Evolutionary conservation across 1,140 invertebrate genomes (phyloP).

Genomic region (Epicauta chinensis): DNA sequence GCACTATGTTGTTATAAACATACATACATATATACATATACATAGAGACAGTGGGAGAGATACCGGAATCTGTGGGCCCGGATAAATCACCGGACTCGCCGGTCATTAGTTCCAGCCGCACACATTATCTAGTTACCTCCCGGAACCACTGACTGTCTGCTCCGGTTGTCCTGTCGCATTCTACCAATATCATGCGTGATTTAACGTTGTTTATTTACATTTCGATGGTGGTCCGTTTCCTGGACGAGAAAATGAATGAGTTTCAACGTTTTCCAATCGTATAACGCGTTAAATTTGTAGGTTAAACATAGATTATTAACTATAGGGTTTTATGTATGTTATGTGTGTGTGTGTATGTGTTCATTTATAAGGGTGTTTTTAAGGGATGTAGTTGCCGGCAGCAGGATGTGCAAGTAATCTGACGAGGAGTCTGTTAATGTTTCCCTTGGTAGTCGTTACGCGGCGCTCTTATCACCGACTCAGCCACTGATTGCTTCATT

Average conservation of each 20-base stretch:
- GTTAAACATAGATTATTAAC: too few species aligned
- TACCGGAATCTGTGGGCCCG: constrained; percentile 36
- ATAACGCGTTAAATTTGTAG: too few species aligned
- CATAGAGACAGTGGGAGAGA: constrained; percentile 17
- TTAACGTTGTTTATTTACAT: constrained; percentile 7
- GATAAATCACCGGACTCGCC: constrained; percentile 42
- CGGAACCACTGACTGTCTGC: constrained; percentile 27
- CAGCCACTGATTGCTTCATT: constrained; percentile 45
- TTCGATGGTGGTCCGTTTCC: not conserved
- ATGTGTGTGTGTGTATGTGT: too few species aligned
- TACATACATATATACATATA: not conserved
- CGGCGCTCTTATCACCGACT: constrained; percentile 43
- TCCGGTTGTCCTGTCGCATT: not conserved
- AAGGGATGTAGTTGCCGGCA: constrained; percentile 12
- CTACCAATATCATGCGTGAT: constrained; percentile 13
- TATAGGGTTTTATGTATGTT: too few species aligned
- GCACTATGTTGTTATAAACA: constrained; percentile 33
- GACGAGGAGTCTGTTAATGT: constrained; percentile 46
- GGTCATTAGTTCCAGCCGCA: constrained; percentile 41
- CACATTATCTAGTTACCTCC: constrained; percentile 40
- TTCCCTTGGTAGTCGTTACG: constrained; percentile 43
- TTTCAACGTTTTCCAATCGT: too few species aligned
- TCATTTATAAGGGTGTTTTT: too few species aligned
- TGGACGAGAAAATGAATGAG: too few species aligned
- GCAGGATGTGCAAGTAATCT: constrained; percentile 44